phyloP scores from a whole-genome alignment of 2,113 vertebrate genomes.

The Spermophilus dauricus region DNA sequence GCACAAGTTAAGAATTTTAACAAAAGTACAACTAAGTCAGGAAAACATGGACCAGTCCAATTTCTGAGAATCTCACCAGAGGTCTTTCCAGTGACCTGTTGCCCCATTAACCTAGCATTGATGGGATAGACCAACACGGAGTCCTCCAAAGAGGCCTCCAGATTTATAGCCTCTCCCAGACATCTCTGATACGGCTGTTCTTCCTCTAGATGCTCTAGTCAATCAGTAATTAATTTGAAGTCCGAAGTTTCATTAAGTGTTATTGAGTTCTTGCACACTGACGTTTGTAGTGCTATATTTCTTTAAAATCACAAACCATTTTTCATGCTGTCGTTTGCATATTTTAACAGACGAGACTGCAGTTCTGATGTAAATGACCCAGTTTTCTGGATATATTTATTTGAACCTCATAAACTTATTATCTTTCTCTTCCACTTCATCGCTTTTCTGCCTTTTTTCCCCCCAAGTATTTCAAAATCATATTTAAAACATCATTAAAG shows the following conservation, averaged over 20 bases:
- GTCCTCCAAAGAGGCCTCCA: background rate
- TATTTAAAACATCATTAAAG: conserved; percentile 75
- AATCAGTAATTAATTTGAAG: conserved; percentile 83
- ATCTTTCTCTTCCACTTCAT: conserved; percentile 73
- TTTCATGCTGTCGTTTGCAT: conserved; percentile 79
- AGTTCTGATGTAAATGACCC: conserved; percentile 75
- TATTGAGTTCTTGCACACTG: conserved; percentile 79
- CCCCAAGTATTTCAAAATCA: conserved; percentile 71
- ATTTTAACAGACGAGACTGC: conserved; percentile 75
- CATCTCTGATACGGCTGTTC: conserved; percentile 60
- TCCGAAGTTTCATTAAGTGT: conserved; percentile 83
- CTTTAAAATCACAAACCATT: conserved; percentile 82
- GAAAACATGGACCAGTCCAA: background rate
- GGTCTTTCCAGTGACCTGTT: background rate
- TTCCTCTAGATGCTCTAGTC: conserved; percentile 74
- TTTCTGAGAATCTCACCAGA: background rate
- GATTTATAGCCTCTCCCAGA: conserved; percentile 58
- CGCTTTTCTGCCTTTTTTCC: conserved; percentile 46
- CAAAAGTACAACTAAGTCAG: background rate
- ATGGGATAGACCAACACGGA: background rate
- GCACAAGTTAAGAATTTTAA: background rate
- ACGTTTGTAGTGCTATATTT: conserved; percentile 81
- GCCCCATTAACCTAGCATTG: background rate
- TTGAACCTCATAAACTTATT: conserved; percentile 78
- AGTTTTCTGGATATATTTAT: conserved; percentile 82